Evolutionary conservation across 2,113 vertebrate genomes (phyloP), one percentile per base, ranked within the genome.

Genomic region (Aplodontia rufa): DNA sequence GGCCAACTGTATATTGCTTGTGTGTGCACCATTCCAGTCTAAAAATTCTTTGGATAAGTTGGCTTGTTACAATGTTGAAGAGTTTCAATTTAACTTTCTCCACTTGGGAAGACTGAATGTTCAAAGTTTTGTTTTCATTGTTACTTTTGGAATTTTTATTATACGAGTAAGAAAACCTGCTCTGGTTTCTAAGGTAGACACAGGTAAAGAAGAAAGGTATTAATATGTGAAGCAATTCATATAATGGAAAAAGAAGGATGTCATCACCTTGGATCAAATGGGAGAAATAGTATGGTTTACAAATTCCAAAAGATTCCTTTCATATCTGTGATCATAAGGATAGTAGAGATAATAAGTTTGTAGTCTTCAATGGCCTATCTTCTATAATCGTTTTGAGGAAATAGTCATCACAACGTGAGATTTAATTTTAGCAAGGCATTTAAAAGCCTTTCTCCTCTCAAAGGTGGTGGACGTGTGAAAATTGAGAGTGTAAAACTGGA

Each of bases 401-500:
- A 60, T 47, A 58, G 20, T 85, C 74, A 92, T 62, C 66, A 78
- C 32, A 69, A 81, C 60, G 53, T 4, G 83, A 90, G n/a, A 71
- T 74, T 68, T 91, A 47, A 81, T 40, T 84, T 75, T 51, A 83
- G n/a, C 40, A 79, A 92, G 16, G 12, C 30, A 95, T 91, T 76
- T 68, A 78, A 84, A 58, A 97, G 82, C 93, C 37, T 90, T 95
- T 97, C 95, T 83, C 45, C 32, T 93, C 93, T 55, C 84, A 6
- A 82, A 99, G 99, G 99, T 95, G 99, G 99, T 40, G 99, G 99
- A 58, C 98, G 99, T 96, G 99, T 99, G 97, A 99, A 99, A 97
- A 99, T 99, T 87, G 99, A 99, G 97, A 99, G 98, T 8, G 99
- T 99, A 97, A 99, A 99, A 98, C 98, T 99, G 98, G 99, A 99